A percentile compares a stretch with the other conserved stretches of the same genome.
Conservation (phyloP, 2,113 vertebrate species). For the Apodemus speciosus region DNA sequence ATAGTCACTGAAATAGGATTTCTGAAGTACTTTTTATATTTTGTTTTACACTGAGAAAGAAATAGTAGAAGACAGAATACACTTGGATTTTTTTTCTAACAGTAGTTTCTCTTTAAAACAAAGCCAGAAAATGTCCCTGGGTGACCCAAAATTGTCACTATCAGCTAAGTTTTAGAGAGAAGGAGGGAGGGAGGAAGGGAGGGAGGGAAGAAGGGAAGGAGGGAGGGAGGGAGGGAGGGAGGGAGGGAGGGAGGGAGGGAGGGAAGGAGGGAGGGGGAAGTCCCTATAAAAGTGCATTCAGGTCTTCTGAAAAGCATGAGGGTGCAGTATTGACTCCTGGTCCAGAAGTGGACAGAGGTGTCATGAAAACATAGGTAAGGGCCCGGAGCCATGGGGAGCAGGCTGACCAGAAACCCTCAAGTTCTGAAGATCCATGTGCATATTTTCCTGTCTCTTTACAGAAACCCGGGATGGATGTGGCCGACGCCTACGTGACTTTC, state of each 20-base stretch:
- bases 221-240: slow-evolving; percentile 27
- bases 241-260: slow-evolving; percentile 13
- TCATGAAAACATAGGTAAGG: background rate
- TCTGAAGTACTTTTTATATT: slow-evolving; percentile 41
- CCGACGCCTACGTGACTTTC: slow-evolving; percentile 98
- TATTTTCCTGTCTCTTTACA: slow-evolving; percentile 84
- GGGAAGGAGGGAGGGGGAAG: background rate
- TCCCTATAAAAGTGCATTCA: background rate
- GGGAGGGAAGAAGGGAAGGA: slow-evolving; percentile 31
- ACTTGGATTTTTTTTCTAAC: background rate
- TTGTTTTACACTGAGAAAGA: slow-evolving; percentile 20
- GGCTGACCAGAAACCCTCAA: background rate
- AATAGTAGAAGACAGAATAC: background rate
- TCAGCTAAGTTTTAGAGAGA: background rate
- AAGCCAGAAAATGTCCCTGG: slow-evolving; percentile 50
- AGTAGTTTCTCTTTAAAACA: slow-evolving; percentile 32
- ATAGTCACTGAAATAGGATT: background rate
- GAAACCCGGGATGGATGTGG: slow-evolving; percentile 99
- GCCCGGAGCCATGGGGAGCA: background rate
- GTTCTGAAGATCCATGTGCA: slow-evolving; percentile 73
- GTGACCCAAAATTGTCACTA: slow-evolving; percentile 18
- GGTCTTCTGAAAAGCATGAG: slow-evolving; percentile 23
- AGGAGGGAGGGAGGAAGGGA: slow-evolving; percentile 1
- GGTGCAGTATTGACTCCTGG: background rate
- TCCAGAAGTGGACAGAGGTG: background rate